Evolutionary conservation across 2,888 invertebrate genomes (phyloP).

Genomic region (Lamproptera curius): DNA sequence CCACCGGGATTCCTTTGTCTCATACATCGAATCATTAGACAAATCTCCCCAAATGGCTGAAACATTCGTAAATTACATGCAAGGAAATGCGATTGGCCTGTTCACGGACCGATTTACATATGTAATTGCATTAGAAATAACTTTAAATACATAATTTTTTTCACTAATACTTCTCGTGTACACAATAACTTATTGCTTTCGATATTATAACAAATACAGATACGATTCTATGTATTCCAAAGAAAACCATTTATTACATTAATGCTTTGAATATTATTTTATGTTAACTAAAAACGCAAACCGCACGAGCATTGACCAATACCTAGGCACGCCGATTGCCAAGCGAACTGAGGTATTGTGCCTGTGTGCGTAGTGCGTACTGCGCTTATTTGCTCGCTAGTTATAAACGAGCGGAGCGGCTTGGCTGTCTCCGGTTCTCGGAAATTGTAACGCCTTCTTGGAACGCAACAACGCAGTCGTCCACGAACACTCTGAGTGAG

Average conservation of each 20-base stretch:
- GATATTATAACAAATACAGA: too few species aligned
- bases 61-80: background rate
- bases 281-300: conserved; percentile 29
- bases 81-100: too few species aligned
- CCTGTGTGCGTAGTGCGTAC: conserved; percentile 53
- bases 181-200: too few species aligned
- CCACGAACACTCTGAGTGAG: conserved; percentile 60
- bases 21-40: conserved; percentile 38
- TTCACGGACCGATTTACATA: too few species aligned
- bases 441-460: conserved; percentile 77
- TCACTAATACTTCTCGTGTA: too few species aligned
- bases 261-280: conserved; percentile 15
- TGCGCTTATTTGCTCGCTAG: conserved; percentile 63
- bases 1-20: conserved; percentile 77
- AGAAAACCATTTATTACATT: too few species aligned
- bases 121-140: too few species aligned
- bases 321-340: conserved; percentile 30
- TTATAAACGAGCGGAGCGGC: conserved; percentile 59
- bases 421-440: conserved; percentile 72
- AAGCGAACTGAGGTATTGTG: conserved; percentile 27
- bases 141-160: too few species aligned
- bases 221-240: too few species aligned
- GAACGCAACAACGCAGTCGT: conserved; percentile 68
- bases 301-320: conserved; percentile 30
- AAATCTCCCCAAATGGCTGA: background rate